phyloP scores from a whole-genome alignment of 2,888 invertebrate genomes.

The Microplitis manilae region DNA sequence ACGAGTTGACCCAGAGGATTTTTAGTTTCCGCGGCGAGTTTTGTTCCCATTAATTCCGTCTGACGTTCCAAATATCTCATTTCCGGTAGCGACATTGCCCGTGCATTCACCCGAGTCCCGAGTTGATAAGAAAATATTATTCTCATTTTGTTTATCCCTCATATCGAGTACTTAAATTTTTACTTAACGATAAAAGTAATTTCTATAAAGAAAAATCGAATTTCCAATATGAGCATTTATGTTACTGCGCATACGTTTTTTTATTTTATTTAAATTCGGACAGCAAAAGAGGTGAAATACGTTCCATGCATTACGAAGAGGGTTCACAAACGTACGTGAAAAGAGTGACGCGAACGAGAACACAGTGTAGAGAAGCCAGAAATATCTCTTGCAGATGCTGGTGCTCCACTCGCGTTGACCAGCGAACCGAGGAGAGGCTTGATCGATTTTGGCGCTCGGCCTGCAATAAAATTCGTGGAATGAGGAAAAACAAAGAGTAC shows the following conservation, averaged over 20 bases:
- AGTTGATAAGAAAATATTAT: slow-evolving; percentile 20
- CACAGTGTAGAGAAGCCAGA: slow-evolving; percentile 2
- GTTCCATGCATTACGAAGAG: neutral
- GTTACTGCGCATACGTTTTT: neutral
- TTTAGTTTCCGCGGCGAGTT: neutral
- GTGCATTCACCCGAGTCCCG: slow-evolving; percentile 15
- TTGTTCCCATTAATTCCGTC: slow-evolving; percentile 21
- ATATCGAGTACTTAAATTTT: neutral
- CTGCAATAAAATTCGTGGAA: neutral
- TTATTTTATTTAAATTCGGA: neutral
- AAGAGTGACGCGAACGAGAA: slow-evolving; percentile 4
- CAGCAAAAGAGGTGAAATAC: neutral
- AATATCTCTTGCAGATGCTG: slow-evolving; percentile 5
- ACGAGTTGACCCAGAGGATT: slow-evolving; percentile 3
- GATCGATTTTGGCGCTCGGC: neutral
- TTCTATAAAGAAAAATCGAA: too few relatives aligned
- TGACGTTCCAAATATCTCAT: slow-evolving; percentile 29
- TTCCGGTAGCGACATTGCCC: slow-evolving; percentile 15
- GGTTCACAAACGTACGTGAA: neutral
- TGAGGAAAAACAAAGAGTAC: neutral
- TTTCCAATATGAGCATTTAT: too few relatives aligned
- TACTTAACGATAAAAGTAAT: too few relatives aligned
- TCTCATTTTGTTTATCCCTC: neutral
- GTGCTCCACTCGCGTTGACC: neutral
- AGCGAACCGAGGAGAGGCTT: neutral